Percentiles rank a stretch among this genome's conserved stretches.
phyloP scores from a whole-genome alignment of 2,888 invertebrate genomes.

The Tipula helvola region DNA sequence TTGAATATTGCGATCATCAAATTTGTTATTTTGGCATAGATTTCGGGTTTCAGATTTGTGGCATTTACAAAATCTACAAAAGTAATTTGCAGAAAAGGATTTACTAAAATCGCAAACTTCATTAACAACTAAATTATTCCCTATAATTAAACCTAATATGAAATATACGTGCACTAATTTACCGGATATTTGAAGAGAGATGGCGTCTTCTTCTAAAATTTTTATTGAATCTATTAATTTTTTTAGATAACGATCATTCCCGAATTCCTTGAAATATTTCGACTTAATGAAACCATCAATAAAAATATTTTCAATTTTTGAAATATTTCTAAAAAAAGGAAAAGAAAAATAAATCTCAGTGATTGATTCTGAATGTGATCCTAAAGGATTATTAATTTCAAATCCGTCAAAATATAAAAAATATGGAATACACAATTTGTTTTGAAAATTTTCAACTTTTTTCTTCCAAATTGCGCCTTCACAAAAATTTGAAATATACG shows the following conservation, averaged over 20 bases:
- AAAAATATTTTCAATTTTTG: background rate
- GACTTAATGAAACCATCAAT: background rate
- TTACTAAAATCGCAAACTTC: background rate
- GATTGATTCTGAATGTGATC: too few species aligned
- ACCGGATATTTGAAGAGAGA: background rate
- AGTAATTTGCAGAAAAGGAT: background rate
- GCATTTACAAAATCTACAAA: background rate
- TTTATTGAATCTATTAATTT: background rate
- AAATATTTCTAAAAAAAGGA: background rate
- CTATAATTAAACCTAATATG: background rate
- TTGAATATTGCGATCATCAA: too few species aligned
- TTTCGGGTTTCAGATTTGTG: background rate
- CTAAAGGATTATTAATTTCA: constrained; percentile 17
- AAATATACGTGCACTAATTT: background rate
- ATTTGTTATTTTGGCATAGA: background rate
- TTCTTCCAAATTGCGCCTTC: background rate
- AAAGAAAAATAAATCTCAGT: background rate
- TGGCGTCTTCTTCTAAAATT: background rate
- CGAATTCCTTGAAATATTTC: background rate
- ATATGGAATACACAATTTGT: too few species aligned
- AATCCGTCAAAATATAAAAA: too few species aligned
- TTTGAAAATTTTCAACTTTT: background rate
- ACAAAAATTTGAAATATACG: background rate
- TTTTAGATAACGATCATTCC: too few species aligned
- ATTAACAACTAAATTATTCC: background rate